A percentile compares a stretch with the other conserved stretches of the same genome.
Evolutionary conservation across 2,888 invertebrate genomes (phyloP).

Genomic region (Chaitophorus viminalis): DNA sequence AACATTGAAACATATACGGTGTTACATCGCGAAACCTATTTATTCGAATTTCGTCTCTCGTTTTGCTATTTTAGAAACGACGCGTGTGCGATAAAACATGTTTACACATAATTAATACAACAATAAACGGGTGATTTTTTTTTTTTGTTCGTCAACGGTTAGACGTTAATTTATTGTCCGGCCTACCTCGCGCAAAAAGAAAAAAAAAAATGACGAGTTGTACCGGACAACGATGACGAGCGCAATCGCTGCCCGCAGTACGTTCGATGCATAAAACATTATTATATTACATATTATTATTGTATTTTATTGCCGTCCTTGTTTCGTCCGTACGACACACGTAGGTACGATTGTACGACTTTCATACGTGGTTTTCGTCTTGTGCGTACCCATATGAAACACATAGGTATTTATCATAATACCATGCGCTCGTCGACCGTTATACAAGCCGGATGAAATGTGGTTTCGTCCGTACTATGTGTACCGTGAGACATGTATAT

Average conservation of each 20-base stretch:
- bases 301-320: conserved; percentile 45
- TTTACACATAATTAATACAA: not conserved
- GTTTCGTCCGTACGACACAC: conserved; percentile 19
- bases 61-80: not conserved
- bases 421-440: not conserved
- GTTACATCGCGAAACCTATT: not conserved
- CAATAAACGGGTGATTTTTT: not conserved
- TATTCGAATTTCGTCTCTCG: not conserved
- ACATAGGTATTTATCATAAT: not conserved
- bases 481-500: too few species aligned
- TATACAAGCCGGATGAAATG: not conserved
- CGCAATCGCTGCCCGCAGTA: not conserved
- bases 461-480: not conserved
- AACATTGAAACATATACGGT: not conserved
- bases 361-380: conserved; percentile 16
- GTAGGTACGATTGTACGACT: not conserved
- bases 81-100: not conserved
- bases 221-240: not conserved
- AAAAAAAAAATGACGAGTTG: conserved; percentile 19
- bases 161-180: conserved; percentile 39
- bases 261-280: conserved; percentile 41
- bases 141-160: not conserved
- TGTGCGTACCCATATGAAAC: not conserved
- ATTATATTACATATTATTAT: conserved; percentile 20
- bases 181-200: conserved; percentile 24